Base-by-base conservation (phyloP, 2,797 vertebrate species). In the Zalophus californianus region DNA sequence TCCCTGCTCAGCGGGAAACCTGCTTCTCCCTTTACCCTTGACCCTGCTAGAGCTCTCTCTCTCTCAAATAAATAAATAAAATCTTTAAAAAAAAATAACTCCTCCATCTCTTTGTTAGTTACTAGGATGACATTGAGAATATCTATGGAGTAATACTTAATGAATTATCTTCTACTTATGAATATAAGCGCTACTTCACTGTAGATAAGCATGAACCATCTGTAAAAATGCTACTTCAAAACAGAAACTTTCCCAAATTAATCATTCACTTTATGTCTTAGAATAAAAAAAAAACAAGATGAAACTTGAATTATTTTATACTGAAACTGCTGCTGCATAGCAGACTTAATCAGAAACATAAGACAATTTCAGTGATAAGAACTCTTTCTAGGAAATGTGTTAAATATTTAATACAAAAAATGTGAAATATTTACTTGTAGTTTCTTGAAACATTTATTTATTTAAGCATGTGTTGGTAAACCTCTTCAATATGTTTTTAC, bases 391-490 rank as follows among this genome's bases (percentile, higher is more conserved):
- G 23, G 29, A 89, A 96, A 52, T 25, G 3, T 83, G 16, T 88
- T 78, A 85, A 95, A 66, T 88, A 91, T 89, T 90, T 94, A 94
- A 89, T 5, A 62, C 32, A 66, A 87, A 60, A 11, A 84, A 66
- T 87, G 13, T 80, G 78, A 84, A 79, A 91, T 75, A 79, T 66
- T 90, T 91, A 95, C 68, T 95, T 96, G 32, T 68, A 84, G 9
- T 88, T 95, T 66, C 68, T 91, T 84, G 27, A 93, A 77, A 94
- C 48, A 79, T 90, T 50, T 96, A 90, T 90, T 96, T 94, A 90
- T 68, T 96, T 91, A 80, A 91, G 6, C 20, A 80, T 5, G 10
- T 0, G 7, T 92, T 86, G 1, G 2, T 56, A 92, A 91, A 85
- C 0, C 1, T 68, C 64, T 23, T 88, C 16, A 73, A 92, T 44